Conservation (phyloP, 2,113 vertebrate species). For the Ochotona curzoniae region DNA sequence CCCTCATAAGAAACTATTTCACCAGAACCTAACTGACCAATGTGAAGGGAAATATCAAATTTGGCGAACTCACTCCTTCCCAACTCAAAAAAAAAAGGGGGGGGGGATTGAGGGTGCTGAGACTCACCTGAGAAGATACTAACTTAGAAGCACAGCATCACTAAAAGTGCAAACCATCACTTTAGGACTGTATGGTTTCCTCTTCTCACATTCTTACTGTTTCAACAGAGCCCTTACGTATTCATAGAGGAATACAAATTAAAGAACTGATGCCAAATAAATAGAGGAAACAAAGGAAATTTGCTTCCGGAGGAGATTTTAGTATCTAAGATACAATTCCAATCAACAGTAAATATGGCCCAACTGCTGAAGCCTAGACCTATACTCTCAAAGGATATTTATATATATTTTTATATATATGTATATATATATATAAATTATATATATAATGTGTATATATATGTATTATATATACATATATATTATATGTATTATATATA, state of each 20-base stretch:
- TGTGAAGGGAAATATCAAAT: background rate
- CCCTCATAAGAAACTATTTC: background rate
- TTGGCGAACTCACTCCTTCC: background rate
- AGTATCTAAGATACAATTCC: background rate
- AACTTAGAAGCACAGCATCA: background rate
- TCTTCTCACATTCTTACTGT: background rate
- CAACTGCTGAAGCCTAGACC: background rate
- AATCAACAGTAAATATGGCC: background rate
- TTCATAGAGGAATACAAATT: background rate
- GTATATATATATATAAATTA: no score
- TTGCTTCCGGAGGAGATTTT: background rate
- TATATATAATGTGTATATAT: no score
- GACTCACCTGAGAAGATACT: background rate
- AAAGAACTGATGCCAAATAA: background rate
- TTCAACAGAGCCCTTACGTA: background rate
- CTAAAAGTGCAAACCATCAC: background rate
- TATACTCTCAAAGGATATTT: background rate
- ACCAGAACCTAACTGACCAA: background rate
- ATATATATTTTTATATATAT: background rate
- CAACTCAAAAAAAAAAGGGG: background rate
- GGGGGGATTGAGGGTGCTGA: background rate
- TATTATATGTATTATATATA: no score
- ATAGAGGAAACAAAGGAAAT: background rate
- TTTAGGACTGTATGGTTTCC: background rate
- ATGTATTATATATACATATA: background rate